These are phyloP conservation scores for Centropyge bicolor DNA, from an alignment of 2,797 vertebrate species.

Conservation along the genomic window DNA sequence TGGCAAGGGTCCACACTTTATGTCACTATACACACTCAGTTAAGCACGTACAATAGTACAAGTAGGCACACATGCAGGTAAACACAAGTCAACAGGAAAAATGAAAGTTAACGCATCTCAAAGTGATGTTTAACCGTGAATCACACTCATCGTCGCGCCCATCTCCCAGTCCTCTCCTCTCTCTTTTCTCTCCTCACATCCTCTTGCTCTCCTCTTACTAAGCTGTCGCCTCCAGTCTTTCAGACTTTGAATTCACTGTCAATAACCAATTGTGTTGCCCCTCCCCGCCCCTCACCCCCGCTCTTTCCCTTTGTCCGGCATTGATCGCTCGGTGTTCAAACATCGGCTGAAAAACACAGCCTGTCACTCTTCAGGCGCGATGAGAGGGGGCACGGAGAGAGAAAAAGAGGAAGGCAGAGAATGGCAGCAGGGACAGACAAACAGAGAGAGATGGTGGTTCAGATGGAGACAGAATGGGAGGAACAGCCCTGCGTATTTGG, in stretches of 20 bases:
- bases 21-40: conserved; percentile 31
- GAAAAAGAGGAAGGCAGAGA: conserved; percentile 40
- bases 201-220: conserved; percentile 65
- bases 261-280: conserved; percentile 87
- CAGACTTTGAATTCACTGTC: conserved; percentile 86
- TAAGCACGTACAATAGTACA: conserved; percentile 12
- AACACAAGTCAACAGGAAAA: conserved; percentile 42
- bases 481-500: conserved; percentile 63
- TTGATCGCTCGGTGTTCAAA: conserved; percentile 84
- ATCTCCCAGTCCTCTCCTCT: conserved; percentile 49
- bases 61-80: conserved; percentile 28
- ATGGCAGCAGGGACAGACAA: conserved; percentile 60
- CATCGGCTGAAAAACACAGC: conserved; percentile 82
- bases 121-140: conserved; percentile 44
- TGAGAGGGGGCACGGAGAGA: conserved; percentile 56
- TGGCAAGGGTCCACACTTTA: conserved; percentile 21
- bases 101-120: conserved; percentile 56
- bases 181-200: conserved; percentile 33
- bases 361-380: conserved; percentile 78
- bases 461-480: conserved; percentile 73
- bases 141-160: conserved; percentile 27
- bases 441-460: conserved; percentile 62
- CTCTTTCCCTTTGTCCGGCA: conserved; percentile 82
- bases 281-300: conserved; percentile 73
- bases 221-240: conserved; percentile 81